Conservation (phyloP, 2,113 vertebrate species). For the Gymnocephalus cernua region DNA sequence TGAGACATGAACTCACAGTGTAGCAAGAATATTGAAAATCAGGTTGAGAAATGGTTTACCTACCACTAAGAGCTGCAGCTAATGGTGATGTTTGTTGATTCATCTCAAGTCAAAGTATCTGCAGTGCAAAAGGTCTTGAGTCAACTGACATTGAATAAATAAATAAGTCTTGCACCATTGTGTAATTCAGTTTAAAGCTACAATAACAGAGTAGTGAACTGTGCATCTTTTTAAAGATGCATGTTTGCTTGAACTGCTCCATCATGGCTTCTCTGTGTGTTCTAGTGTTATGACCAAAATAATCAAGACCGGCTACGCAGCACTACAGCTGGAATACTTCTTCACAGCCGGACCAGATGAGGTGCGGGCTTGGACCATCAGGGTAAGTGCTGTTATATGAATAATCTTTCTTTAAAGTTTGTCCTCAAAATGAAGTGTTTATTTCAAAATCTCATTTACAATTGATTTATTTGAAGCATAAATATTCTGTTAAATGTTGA, state of each 20-base stretch:
- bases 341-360: slow-evolving; percentile 99
- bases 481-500: not conserved
- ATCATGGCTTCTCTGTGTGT: not conserved
- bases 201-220: not conserved
- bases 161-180: not conserved
- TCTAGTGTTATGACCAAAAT: slow-evolving; percentile 96
- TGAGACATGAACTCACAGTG: slow-evolving; percentile 72
- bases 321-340: slow-evolving; percentile 99
- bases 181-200: not conserved
- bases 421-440: not conserved
- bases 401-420: not conserved
- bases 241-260: not conserved
- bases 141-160: not conserved
- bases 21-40: not conserved
- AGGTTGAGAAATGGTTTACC: not conserved
- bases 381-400: slow-evolving; percentile 85
- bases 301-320: slow-evolving; percentile 97
- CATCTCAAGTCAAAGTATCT: not conserved
- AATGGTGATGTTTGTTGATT: not conserved
- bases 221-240: not conserved
- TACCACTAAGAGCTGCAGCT: not conserved
- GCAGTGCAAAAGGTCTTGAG: not conserved
- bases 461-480: not conserved
- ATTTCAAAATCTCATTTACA: not conserved
- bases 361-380: slow-evolving; percentile 98